Base-by-base conservation (phyloP, 2,888 invertebrate species). In the Molanna angustata region DNA sequence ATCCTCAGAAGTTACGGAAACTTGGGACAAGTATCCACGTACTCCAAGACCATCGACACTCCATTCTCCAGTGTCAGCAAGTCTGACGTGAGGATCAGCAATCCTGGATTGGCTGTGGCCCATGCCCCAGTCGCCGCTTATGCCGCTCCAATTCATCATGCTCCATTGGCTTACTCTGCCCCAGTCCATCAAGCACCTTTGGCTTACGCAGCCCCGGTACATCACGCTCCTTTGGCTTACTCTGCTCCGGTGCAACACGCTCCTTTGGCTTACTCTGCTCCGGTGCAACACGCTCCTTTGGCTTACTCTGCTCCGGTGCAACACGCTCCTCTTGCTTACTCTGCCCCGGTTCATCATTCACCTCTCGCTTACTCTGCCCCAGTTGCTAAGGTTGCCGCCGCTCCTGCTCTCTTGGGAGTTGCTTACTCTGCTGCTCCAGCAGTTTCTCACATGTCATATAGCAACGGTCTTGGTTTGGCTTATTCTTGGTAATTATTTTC, bases 41-140 rank as follows among this genome's bases (percentile, higher is more conserved):
- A 83, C 69, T 76, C 81, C 14, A 87, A 86, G 67, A 80, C 83
- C 56, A 79, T 86, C 62, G 83, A 84, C 67, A 86, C 86, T 2
- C 86, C 87, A 6, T 86, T 80, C 75, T 85, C 85, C 44, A 85
- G 83, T 65, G 84, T 84, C 39, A 81, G 83, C 64, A 86, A 86
- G 65, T 73, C 83, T 18, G 85, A 86, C 64, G 80, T 85, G 21
- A 80, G 86, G n/a, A 82, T 86, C 17, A 83, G 81, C 70, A 86
- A 84, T 69, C 83, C 83, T 11, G 82, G 82, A 14, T 57, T 76
- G 9, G 72, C 74, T 0, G 66, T 78, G 20, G 69, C 72, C 17
- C 60, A 64, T 41, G 46, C 58, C 58, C 59, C 66, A 21, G 45
- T 44, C 27, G 49, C 44, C 22, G 37, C 46, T 33, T 45, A 21